Evolutionary conservation across 2,888 invertebrate species (phyloP).

Genomic region (Meliscaeva auricollis): DNA sequence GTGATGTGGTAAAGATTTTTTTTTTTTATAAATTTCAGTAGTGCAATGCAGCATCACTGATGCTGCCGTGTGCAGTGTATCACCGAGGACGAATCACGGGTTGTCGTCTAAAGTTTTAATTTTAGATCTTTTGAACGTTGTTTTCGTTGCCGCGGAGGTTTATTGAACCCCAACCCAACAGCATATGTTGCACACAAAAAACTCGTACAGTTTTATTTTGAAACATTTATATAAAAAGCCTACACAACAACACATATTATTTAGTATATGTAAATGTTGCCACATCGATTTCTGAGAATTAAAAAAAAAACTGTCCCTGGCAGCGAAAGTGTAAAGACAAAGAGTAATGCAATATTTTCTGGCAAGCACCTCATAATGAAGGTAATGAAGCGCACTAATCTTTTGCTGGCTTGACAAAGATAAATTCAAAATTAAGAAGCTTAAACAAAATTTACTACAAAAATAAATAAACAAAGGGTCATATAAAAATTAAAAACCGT

Average conservation of each 20-base stretch:
- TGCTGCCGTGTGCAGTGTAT: neutral
- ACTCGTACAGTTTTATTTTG: slow-evolving; percentile 15
- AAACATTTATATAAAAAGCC: neutral
- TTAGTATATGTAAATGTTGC: no score
- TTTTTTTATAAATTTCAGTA: neutral
- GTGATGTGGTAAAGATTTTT: slow-evolving; percentile 24
- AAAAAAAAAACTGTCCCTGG: neutral
- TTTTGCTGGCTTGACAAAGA: slow-evolving; percentile 18
- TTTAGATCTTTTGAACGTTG: slow-evolving; percentile 54
- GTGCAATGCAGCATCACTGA: slow-evolving; percentile 2
- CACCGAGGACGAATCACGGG: slow-evolving; percentile 20
- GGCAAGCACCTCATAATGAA: slow-evolving; percentile 61
- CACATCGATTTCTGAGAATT: neutral
- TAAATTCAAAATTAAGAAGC: slow-evolving; percentile 3
- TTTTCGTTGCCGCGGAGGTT: slow-evolving; percentile 60
- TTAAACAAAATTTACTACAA: neutral
- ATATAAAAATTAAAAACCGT: neutral
- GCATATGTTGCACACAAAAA: slow-evolving; percentile 9
- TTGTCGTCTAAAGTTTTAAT: slow-evolving; percentile 51
- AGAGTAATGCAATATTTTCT: slow-evolving; percentile 45
- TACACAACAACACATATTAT: no score
- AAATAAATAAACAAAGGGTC: neutral
- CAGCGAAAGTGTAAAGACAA: slow-evolving; percentile 9
- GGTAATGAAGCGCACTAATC: slow-evolving; percentile 45
- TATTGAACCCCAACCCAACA: slow-evolving; percentile 63